Evolutionary conservation across 2,888 invertebrate genomes (phyloP).

Genomic region (Trichacis sp.): DNA sequence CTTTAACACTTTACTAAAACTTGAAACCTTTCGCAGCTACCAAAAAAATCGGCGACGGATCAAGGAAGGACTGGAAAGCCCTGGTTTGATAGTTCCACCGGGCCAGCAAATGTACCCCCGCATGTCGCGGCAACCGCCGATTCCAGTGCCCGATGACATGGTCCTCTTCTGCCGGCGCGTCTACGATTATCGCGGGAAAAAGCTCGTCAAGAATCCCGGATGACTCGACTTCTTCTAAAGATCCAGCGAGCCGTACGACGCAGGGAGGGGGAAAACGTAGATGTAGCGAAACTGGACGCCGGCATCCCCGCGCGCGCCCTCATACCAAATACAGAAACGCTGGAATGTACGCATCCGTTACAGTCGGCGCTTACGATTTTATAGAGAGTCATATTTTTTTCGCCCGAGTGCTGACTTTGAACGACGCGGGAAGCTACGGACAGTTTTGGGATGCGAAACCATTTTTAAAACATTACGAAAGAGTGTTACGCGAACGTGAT

Average conservation of each 20-base stretch:
- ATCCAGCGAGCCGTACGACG: slow-evolving; percentile 53
- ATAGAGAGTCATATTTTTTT: slow-evolving; percentile 65
- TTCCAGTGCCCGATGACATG: slow-evolving; percentile 81
- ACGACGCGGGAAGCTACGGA: slow-evolving; percentile 54
- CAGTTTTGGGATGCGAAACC: slow-evolving; percentile 59
- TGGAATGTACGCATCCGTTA: slow-evolving; percentile 3
- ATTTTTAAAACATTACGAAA: slow-evolving; percentile 36
- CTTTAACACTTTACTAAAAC: no score
- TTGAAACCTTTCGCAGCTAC: slow-evolving; percentile 79
- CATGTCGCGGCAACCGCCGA: slow-evolving; percentile 74
- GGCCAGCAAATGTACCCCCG: slow-evolving; percentile 74
- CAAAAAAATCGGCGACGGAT: slow-evolving; percentile 83
- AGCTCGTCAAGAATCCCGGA: slow-evolving; percentile 68
- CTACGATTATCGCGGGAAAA: slow-evolving; percentile 93
- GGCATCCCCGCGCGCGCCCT: slow-evolving; percentile 51
- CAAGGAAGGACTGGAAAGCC: slow-evolving; percentile 80
- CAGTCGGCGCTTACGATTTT: slow-evolving; percentile 51
- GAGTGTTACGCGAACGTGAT: neutral
- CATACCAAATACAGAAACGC: slow-evolving; percentile 21
- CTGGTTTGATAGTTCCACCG: slow-evolving; percentile 82
- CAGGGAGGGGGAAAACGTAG: slow-evolving; percentile 55
- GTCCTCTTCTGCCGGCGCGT: slow-evolving; percentile 95
- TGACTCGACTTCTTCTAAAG: slow-evolving; percentile 64
- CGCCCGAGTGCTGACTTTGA: slow-evolving; percentile 57
- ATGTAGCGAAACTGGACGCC: slow-evolving; percentile 57